Conservation (phyloP, 2,113 vertebrate genomes). For the Rallus limicola region DNA sequence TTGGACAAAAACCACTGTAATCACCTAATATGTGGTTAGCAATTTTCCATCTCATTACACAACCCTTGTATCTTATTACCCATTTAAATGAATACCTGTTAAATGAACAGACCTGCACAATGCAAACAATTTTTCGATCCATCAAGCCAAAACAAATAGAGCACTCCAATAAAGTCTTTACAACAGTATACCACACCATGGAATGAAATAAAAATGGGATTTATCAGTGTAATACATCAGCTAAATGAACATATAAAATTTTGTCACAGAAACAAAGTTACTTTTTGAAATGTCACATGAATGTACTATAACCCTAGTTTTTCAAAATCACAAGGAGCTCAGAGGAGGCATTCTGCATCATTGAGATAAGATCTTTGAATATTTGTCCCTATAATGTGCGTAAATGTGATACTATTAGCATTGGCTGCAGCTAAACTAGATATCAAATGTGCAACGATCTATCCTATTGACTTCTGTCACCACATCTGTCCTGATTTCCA, state of each 20-base stretch:
- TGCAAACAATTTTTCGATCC: conserved; percentile 52
- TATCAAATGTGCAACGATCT: background rate
- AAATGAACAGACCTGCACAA: conserved; percentile 51
- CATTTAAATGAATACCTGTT: conserved; percentile 67
- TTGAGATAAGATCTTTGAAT: background rate
- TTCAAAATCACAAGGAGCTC: background rate
- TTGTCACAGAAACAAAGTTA: background rate
- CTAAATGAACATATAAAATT: background rate
- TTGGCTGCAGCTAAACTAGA: background rate
- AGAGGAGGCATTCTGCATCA: background rate
- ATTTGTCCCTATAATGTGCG: background rate
- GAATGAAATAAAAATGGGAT: background rate
- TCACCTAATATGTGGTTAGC: conserved; percentile 47
- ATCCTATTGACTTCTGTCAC: background rate
- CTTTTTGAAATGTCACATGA: background rate
- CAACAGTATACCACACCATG: background rate
- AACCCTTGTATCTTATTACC: conserved; percentile 60
- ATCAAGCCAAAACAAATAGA: conserved; percentile 61
- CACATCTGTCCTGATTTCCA: background rate
- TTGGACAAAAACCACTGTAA: conserved; percentile 58
- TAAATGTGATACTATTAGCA: background rate
- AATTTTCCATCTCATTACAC: conserved; percentile 73
- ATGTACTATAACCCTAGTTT: background rate
- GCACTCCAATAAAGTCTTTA: background rate
- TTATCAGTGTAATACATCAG: background rate